A percentile compares a stretch with the other conserved stretches of the same genome.
Evolutionary conservation across 2,888 invertebrate species (phyloP).

Genomic region (Carabus problematicus): DNA sequence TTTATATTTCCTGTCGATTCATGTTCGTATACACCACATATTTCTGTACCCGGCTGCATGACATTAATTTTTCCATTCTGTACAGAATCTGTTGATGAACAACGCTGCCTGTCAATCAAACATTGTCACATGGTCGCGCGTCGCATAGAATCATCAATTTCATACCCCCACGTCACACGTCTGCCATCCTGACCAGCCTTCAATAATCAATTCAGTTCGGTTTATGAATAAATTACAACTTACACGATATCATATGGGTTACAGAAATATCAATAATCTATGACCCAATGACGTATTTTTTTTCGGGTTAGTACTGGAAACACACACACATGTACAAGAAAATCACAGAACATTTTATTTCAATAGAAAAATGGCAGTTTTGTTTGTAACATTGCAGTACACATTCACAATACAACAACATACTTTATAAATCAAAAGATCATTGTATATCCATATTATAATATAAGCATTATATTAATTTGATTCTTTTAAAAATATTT

Average conservation of each 20-base stretch:
- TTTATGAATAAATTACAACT: conserved; percentile 28
- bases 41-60: no score
- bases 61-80: no score
- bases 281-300: conserved; percentile 21
- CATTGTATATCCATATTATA: conserved; percentile 7
- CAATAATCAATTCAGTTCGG: background rate
- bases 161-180: no score
- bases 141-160: no score
- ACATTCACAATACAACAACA: conserved; percentile 14
- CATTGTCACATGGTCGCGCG: no score
- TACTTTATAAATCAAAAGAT: conserved; percentile 5
- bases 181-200: no score
- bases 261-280: conserved; percentile 26
- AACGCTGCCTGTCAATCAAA: no score
- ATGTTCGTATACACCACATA: no score
- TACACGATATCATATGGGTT: conserved; percentile 21
- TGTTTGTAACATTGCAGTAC: conserved; percentile 23
- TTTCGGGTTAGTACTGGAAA: background rate
- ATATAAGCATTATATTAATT: no score
- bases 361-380: conserved; percentile 36
- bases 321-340: conserved; percentile 21
- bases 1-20: no score
- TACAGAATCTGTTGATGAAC: no score
- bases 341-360: conserved; percentile 37
- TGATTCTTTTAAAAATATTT: no score